Evolutionary conservation across 2,888 invertebrate genomes (phyloP), one percentile per base, ranked within the genome.

Genomic region (Kuschelorhynchus macadamiae): DNA sequence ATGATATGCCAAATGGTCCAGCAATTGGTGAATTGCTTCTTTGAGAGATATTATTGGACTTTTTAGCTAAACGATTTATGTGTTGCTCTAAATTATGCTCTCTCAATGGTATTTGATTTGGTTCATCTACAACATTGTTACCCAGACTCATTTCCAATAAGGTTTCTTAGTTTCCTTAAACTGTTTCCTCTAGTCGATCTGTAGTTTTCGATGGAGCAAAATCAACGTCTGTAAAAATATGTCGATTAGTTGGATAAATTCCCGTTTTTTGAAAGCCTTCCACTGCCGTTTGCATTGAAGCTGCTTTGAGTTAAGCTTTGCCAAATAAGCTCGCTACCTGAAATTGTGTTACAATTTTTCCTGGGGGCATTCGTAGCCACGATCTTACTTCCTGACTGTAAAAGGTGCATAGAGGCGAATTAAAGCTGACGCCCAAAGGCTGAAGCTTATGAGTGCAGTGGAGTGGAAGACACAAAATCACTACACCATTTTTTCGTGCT

Each of bases 381-480:
- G 53, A 69, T 16, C 61, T 47, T 18, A 75, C 61, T 61, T 74
- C 75, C 67, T 75, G 71, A 12, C 70, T 68, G 47, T 72, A 77
- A 67, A 56, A 77, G 1, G 66, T 71, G 25, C 74, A 75, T 9
- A 79, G 49, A 36, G 77, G 76, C 1, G 49, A 71, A 71, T 72
- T 75, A 53, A 75, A 73, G 4, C 63, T 61, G 4, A 77, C 76
- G 44, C 77, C 77, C 7, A 76, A 63, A 67, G 80, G 70, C 74
- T 81, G 75, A 71, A 77, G 60, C 72, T 61, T 39, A 36, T 77
- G 74, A 0, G 76, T 74, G 67, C 70, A 71, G 42, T 73, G 81
- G n/a, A 80, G 79, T 20, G 80, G 77, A 16, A 80, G 71, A 49
- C 78, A 78, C 8, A 81, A 59, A 11, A 81, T 59, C 25, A 77